These are phyloP conservation scores for Philopotamus ludificatus DNA, from an alignment of 1,140 invertebrate species.

Conservation along the genomic window DNA sequence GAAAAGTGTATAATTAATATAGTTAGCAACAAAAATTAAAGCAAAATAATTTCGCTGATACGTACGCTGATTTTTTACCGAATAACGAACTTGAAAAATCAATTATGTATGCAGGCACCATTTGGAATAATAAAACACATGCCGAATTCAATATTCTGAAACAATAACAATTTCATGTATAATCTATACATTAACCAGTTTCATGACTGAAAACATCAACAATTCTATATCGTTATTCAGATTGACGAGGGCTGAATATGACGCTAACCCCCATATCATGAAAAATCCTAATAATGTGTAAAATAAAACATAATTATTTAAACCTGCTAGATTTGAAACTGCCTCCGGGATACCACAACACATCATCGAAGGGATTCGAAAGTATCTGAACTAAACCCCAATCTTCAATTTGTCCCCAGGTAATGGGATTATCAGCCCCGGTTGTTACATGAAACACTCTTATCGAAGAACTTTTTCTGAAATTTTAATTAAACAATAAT, in stretches of 20 bases:
- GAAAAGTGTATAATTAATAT: no score
- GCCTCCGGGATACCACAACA: slow-evolving; percentile 66
- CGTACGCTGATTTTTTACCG: slow-evolving; percentile 75
- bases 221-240: no score
- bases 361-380: slow-evolving; percentile 59
- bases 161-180: no score
- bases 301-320: neutral
- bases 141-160: no score
- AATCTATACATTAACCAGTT: no score
- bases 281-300: neutral
- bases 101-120: slow-evolving; percentile 70
- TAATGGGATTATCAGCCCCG: slow-evolving; percentile 45
- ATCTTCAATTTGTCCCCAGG: slow-evolving; percentile 46
- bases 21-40: no score
- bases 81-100: slow-evolving; percentile 62
- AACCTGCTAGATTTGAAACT: slow-evolving; percentile 49
- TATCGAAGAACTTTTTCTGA: slow-evolving; percentile 43
- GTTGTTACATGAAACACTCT: slow-evolving; percentile 51
- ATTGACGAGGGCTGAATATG: no score
- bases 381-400: slow-evolving; percentile 40
- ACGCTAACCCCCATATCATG: no score
- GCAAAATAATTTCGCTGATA: slow-evolving; percentile 38
- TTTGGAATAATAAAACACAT: no score
- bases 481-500: neutral
- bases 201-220: no score